These are phyloP conservation scores for Perithous albicinctus DNA, from an alignment of 2,888 invertebrate genomes.

Conservation along the genomic window DNA sequence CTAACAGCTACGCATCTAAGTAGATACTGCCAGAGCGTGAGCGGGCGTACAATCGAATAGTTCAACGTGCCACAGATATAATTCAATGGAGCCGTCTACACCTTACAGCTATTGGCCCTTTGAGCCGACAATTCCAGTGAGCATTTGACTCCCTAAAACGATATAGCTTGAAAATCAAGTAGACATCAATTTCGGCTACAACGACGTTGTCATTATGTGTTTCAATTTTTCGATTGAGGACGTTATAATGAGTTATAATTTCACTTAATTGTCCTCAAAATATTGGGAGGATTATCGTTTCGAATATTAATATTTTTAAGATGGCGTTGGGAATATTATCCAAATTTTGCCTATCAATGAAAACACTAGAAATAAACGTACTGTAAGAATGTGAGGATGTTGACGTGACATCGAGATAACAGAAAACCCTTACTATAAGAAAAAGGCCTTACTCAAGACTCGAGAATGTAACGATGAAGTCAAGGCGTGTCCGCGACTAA, in stretches of 20 bases:
- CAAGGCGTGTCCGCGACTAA: conserved; percentile 46
- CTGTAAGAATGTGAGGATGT: too few species aligned
- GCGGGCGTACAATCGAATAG: background rate
- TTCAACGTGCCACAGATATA: background rate
- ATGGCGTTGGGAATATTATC: too few species aligned
- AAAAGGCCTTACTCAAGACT: background rate
- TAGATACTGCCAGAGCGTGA: background rate
- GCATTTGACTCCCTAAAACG: background rate
- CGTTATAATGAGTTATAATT: too few species aligned
- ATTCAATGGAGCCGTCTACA: background rate
- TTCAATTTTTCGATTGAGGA: too few species aligned
- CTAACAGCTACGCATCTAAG: background rate
- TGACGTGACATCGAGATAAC: too few species aligned
- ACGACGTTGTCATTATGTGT: too few species aligned
- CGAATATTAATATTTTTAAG: too few species aligned
- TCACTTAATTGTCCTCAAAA: too few species aligned
- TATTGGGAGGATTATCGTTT: too few species aligned
- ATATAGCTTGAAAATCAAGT: background rate
- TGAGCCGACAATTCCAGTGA: background rate
- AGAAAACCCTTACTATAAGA: background rate
- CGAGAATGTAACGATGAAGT: conserved; percentile 19
- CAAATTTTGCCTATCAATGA: too few species aligned
- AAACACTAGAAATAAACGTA: too few species aligned
- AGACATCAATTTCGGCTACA: too few species aligned
- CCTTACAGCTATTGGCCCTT: background rate